Evolutionary conservation across 2,113 vertebrate species (phyloP).

Genomic region (Tor tambroides): DNA sequence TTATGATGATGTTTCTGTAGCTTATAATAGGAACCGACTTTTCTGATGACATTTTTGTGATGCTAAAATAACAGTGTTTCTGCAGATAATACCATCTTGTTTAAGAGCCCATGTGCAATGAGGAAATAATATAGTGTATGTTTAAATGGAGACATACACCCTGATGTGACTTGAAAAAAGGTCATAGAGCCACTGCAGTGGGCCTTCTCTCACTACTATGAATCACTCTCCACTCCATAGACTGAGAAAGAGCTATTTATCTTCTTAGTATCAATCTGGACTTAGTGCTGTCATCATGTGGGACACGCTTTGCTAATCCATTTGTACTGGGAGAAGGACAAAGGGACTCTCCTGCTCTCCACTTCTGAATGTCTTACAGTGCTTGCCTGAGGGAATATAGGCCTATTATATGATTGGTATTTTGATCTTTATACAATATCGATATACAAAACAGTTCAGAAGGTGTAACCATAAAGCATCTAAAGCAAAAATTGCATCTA

Average conservation of each 20-base stretch:
- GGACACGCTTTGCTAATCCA: constrained; percentile 80
- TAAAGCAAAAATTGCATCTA: background rate
- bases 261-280: constrained; percentile 86
- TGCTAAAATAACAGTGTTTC: background rate
- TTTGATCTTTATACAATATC: background rate
- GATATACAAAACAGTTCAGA: background rate
- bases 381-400: background rate
- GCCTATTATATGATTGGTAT: background rate
- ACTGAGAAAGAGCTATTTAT: constrained; percentile 74
- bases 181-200: constrained; percentile 29
- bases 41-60: background rate
- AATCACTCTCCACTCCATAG: constrained; percentile 65
- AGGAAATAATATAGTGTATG: background rate
- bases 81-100: background rate
- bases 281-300: constrained; percentile 75
- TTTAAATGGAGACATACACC: background rate
- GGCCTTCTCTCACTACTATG: constrained; percentile 58
- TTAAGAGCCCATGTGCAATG: background rate
- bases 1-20: background rate
- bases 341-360: constrained; percentile 53
- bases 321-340: constrained; percentile 78
- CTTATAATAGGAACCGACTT: background rate
- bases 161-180: constrained; percentile 38
- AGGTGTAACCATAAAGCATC: background rate
- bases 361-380: constrained; percentile 13